Base-by-base conservation (phyloP, 2,888 invertebrate species). In the Venustoraphidia nigricollis region DNA sequence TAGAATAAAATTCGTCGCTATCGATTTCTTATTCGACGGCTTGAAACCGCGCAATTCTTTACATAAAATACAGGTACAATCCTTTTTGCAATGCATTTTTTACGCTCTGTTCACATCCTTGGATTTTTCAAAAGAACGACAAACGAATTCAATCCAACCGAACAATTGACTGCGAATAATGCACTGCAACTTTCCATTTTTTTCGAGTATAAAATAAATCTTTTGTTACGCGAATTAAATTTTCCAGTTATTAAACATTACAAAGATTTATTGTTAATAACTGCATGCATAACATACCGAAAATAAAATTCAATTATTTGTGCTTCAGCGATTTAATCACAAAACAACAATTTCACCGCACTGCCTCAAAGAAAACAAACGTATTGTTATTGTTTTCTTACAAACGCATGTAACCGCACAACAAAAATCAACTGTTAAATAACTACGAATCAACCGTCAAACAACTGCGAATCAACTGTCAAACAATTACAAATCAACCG, bases 51-150 rank as follows among this genome's bases (percentile, higher is more conserved):
- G 77, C 57, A 85, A 66, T 64, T 85, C 83, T 54, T 81, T 76
- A 64, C 86, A 86, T 60, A 86, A 71, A 61, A 81, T 76, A 67
- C 86, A 86, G 57, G 72, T 72, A 66, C 86, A 86, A 58, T 82
- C 77, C 71, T 78, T 75, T 59, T 75, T 72, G 69, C 83, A 83
- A 70, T 75, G 76, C 81, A 81, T 81, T 50, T 56, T 57, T 41
- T 45, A 36, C 39, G 44, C 38, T 46, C 42, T 13, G 44, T 37
- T 41, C 38, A 40, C 17, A 41, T 43, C 35, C 37, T 39, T 45
- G 41, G 13, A 35, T 13, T 42, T 43, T 36, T 41, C 27, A 43
- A 11, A 34, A 36, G 27, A 17, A 13, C 36, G 38, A 45, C 48
- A 43, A 43, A 50, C 52, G 37, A 50, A 49, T 46, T 45, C 44